Percentiles rank a stretch among this genome's conserved stretches.
Evolutionary conservation across 2,888 invertebrate genomes (phyloP).

Genomic region (Tenthredo notha): DNA sequence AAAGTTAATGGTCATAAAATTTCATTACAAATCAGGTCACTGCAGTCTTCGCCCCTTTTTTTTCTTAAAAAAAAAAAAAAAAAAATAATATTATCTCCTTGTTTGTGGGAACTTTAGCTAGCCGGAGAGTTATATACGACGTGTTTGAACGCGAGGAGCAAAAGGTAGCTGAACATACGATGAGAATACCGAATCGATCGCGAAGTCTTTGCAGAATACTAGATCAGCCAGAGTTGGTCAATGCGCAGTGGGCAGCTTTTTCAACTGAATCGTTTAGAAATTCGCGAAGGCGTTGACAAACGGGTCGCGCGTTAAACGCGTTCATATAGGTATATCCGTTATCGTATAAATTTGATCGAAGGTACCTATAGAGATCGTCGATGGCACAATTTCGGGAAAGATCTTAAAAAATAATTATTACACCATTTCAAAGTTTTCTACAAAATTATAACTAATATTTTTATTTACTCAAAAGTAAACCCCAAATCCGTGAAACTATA

Average conservation of each 20-base stretch:
- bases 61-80: slow-evolving; percentile 9
- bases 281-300: slow-evolving; percentile 60
- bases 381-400: background rate
- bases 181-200: slow-evolving; percentile 58
- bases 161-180: slow-evolving; percentile 36
- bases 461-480: background rate
- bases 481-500: slow-evolving; percentile 33
- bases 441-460: background rate
- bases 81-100: background rate
- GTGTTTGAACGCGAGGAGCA: slow-evolving; percentile 24
- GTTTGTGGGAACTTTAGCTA: background rate
- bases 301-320: slow-evolving; percentile 52
- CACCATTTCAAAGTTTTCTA: background rate
- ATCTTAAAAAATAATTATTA: background rate
- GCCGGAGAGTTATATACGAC: background rate
- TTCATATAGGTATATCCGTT: background rate
- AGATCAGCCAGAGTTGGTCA: slow-evolving; percentile 52
- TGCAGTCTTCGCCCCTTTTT: background rate
- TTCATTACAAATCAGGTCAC: background rate
- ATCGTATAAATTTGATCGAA: background rate
- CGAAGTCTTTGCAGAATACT: slow-evolving; percentile 50
- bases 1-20: background rate
- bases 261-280: slow-evolving; percentile 61
- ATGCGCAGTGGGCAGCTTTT: slow-evolving; percentile 57
- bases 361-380: background rate